A percentile compares a stretch with the other conserved stretches of the same genome.
phyloP scores from a whole-genome alignment of 2,113 vertebrate species.

The Thymallus thymallus region DNA sequence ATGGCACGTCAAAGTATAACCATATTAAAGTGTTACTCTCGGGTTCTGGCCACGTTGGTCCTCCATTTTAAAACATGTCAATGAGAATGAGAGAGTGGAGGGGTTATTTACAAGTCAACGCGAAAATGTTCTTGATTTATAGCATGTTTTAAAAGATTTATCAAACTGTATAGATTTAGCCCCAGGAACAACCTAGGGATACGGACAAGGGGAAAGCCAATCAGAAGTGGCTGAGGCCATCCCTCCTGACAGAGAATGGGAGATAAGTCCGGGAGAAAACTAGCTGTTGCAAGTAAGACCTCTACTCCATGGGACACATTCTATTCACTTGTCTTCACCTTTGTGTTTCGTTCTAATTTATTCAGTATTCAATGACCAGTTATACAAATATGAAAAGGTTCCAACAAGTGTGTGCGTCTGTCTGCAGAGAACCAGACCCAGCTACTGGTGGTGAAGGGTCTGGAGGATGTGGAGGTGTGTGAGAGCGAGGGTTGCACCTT shows the following conservation, averaged over 20 bases:
- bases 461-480: constrained; percentile 73
- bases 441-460: constrained; percentile 73
- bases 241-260: constrained; percentile 45
- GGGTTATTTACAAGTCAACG: neutral
- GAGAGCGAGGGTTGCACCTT: constrained; percentile 83
- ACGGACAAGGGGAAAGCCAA: constrained; percentile 15
- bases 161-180: constrained; percentile 25
- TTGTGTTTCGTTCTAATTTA: too few relatives aligned
- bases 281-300: constrained; percentile 67
- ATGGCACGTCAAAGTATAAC: constrained; percentile 31
- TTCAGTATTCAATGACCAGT: too few relatives aligned
- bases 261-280: constrained; percentile 59
- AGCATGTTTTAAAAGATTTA: neutral
- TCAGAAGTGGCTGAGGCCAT: neutral
- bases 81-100: neutral
- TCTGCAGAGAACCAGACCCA: constrained; percentile 83
- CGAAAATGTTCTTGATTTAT: neutral
- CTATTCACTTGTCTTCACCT: too few relatives aligned
- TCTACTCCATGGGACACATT: neutral
- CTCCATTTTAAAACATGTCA: neutral
- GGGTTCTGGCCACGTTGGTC: neutral
- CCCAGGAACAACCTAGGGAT: constrained; percentile 7
- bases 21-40: neutral
- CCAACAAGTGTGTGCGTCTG: neutral
- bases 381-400: too few relatives aligned